Percentiles rank a stretch among this genome's conserved stretches.
Evolutionary conservation across 2,113 vertebrate genomes (phyloP).

Genomic region (Psittacara wagleri): DNA sequence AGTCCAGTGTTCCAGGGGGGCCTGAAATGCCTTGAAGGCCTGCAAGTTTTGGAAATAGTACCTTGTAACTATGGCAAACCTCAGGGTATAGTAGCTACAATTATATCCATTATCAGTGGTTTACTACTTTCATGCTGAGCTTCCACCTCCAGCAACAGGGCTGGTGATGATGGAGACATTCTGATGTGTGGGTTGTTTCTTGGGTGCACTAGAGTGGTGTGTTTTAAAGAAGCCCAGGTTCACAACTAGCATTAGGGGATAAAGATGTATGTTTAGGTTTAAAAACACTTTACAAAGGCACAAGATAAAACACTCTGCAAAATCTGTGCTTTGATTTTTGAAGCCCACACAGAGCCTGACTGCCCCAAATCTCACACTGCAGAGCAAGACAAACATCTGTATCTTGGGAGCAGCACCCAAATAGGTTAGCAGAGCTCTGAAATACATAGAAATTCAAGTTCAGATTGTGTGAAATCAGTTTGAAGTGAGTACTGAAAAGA

Average conservation of each 20-base stretch:
- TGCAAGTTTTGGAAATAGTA: not conserved
- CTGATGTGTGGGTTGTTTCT: not conserved
- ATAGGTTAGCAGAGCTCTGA: not conserved
- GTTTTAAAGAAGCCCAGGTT: not conserved
- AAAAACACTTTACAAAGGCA: not conserved
- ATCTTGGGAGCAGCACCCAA: not conserved
- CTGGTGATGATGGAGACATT: too few species aligned
- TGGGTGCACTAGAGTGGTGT: not conserved
- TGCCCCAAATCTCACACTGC: not conserved
- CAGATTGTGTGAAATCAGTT: not conserved
- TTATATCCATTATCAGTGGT: not conserved
- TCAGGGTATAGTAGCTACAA: not conserved
- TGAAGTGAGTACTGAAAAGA: not conserved
- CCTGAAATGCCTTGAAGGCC: not conserved
- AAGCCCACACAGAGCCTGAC: not conserved
- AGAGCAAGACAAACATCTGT: fast-evolving
- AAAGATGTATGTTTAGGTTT: not conserved
- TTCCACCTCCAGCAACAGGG: not conserved
- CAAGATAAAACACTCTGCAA: not conserved
- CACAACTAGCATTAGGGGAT: not conserved
- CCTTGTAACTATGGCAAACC: not conserved
- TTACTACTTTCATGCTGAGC: not conserved
- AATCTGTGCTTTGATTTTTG: not conserved
- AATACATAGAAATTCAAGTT: not conserved
- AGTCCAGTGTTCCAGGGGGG: not conserved